phyloP scores from a whole-genome alignment of 2,113 vertebrate genomes.

The Bucco capensis region DNA sequence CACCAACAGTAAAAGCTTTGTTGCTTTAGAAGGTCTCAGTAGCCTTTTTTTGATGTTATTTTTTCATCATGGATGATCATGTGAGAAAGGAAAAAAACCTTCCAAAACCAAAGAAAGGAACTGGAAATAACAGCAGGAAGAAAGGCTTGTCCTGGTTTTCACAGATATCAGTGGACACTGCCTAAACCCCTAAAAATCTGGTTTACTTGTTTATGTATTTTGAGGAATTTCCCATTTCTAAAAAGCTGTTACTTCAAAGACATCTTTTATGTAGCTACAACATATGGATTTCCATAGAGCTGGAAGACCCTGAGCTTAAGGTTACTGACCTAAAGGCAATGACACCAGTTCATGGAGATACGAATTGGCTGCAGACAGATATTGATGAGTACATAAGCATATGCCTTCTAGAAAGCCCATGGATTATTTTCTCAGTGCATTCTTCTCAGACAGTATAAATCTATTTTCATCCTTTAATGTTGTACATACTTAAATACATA shows the following conservation, averaged over 20 bases:
- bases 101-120: neutral
- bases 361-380: neutral
- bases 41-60: neutral
- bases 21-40: neutral
- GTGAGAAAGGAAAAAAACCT: neutral
- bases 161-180: neutral
- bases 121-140: neutral
- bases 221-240: neutral
- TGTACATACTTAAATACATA: neutral
- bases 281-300: neutral
- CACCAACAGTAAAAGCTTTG: neutral
- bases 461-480: constrained; percentile 15
- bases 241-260: neutral
- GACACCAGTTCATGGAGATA: neutral
- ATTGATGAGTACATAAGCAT: neutral
- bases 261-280: neutral
- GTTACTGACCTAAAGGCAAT: neutral
- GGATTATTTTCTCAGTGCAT: neutral
- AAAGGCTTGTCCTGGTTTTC: neutral
- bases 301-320: neutral
- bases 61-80: neutral
- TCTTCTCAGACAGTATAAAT: neutral
- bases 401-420: neutral
- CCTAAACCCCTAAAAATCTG: neutral
- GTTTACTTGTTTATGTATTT: neutral